Evolutionary conservation across 2,888 invertebrate genomes (phyloP).

Genomic region (Macrostomum cliftonense): DNA sequence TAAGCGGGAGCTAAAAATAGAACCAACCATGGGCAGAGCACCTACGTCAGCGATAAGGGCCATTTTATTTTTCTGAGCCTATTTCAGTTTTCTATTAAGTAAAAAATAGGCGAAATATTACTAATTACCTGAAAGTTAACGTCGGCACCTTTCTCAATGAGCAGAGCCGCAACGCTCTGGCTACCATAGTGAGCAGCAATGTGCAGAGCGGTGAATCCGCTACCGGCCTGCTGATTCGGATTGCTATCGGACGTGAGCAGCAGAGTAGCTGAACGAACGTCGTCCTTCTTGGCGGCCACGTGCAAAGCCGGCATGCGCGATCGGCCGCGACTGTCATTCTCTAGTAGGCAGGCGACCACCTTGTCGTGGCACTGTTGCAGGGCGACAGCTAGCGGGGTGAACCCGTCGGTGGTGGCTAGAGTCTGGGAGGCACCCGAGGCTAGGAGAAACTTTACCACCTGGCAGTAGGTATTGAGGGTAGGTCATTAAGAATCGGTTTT

Average conservation of each 20-base stretch:
- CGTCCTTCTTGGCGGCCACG: slow-evolving; percentile 77
- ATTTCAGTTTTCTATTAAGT: too few relatives aligned
- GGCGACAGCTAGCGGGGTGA: slow-evolving; percentile 93
- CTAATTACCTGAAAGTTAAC: slow-evolving; percentile 92
- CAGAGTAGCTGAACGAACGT: slow-evolving; percentile 61
- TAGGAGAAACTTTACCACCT: slow-evolving; percentile 63
- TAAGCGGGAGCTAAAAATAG: too few relatives aligned
- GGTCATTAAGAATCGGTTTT: too few relatives aligned
- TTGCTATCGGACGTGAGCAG: slow-evolving; percentile 38
- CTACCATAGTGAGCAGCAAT: slow-evolving; percentile 98
- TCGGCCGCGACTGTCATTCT: slow-evolving; percentile 6
- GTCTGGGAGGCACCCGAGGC: slow-evolving; percentile 91
- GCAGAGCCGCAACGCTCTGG: slow-evolving; percentile 74
- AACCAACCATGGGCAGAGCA: too few relatives aligned
- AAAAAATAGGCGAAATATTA: too few relatives aligned
- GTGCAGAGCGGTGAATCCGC: slow-evolving; percentile 95
- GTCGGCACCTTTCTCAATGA: slow-evolving; percentile 87
- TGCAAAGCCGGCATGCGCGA: slow-evolving; percentile 78
- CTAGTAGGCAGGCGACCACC: slow-evolving; percentile 84
- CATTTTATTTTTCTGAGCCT: too few relatives aligned
- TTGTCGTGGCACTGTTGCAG: slow-evolving; percentile 95
- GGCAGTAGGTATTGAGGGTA: too few relatives aligned
- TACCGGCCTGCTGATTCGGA: slow-evolving; percentile 33
- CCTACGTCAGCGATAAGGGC: too few relatives aligned
- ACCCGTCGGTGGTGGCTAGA: slow-evolving; percentile 79